Evolutionary conservation across 2,888 invertebrate genomes (phyloP).

Genomic region (Hymenopus coronatus): DNA sequence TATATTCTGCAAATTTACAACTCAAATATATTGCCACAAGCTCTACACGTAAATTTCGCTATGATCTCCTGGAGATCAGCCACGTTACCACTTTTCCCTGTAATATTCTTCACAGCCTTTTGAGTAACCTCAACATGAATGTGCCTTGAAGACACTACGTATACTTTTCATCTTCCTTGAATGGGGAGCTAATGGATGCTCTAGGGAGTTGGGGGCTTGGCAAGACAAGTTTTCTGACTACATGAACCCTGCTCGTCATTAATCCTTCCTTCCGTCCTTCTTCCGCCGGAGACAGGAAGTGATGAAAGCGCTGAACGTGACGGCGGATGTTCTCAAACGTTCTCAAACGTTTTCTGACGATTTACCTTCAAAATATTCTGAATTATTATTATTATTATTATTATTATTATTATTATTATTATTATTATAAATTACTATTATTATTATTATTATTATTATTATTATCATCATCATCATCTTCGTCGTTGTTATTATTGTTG

Average conservation of each 20-base stretch:
- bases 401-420: no score
- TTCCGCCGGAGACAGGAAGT: not conserved
- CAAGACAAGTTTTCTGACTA: constrained; percentile 11
- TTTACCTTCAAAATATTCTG: no score
- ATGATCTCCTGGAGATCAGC: not conserved
- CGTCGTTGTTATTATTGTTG: no score
- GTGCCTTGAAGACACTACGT: not conserved
- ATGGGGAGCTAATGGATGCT: constrained; percentile 11
- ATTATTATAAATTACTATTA: no score
- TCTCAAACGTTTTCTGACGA: no score
- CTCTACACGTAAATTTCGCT: no score
- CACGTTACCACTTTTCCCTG: not conserved
- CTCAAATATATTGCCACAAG: no score
- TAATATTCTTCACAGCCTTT: not conserved
- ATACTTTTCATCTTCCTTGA: not conserved
- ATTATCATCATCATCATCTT: no score
- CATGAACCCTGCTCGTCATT: constrained; percentile 2
- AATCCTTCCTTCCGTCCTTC: not conserved
- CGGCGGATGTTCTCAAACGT: not conserved
- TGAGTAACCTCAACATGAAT: not conserved
- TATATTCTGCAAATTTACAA: no score
- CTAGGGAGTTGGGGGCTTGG: not conserved
- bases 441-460: no score
- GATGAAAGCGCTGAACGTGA: not conserved
- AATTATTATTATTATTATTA: no score